Base-by-base conservation (phyloP, 2,888 invertebrate genomes). In the Campoplex capitator region DNA sequence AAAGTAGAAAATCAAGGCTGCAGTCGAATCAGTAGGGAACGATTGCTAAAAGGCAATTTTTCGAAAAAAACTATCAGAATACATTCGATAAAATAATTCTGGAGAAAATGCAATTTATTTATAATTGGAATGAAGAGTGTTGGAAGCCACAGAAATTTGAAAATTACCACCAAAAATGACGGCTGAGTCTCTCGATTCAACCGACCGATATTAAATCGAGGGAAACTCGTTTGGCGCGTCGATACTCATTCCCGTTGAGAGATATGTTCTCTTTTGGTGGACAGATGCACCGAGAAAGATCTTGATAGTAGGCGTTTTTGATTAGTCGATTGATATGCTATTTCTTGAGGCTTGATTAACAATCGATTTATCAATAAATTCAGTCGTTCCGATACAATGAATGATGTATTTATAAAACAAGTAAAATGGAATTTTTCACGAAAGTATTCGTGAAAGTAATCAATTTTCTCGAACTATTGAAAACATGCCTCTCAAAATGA, bases 301-400 rank as follows among this genome's bases (percentile, higher is more conserved):
- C 48, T 45, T 38, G 79, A 83, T 62, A 74, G 75, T 70, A 83
- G 82, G 70, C 83, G 78, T 86, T 78, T 78, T 85, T 62, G 82
- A 85, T 78, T 73, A 68, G 56, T 82, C 73, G 54, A 82, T 82
- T 65, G 32, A 78, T 81, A 23, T 42, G n/a, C 56, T 11, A 32
- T 28, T 11, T 62, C 28, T 62, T 18, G 11, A 16, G 23, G n/a
- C 16, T 42, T 76, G 45, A 76, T 51, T 45, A 18, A 62, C 62
- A n/a, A 54, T 35, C 6, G n/a, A n/a, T 51, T 18, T 38, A 35
- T 32, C 54, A 54, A 54, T n/a, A 32, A 73, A 73, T 56, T 56
- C n/a, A 23, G 18, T 45, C 38, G 58, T 56, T 28, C 42, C 23
- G 58, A 23, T 23, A 23, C 23, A 23, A 32, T 42, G 62, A 62